A percentile compares a stretch with the other conserved stretches of the same genome.
Conservation (phyloP, 2,888 invertebrate species). For the Uloborus plumipes region DNA sequence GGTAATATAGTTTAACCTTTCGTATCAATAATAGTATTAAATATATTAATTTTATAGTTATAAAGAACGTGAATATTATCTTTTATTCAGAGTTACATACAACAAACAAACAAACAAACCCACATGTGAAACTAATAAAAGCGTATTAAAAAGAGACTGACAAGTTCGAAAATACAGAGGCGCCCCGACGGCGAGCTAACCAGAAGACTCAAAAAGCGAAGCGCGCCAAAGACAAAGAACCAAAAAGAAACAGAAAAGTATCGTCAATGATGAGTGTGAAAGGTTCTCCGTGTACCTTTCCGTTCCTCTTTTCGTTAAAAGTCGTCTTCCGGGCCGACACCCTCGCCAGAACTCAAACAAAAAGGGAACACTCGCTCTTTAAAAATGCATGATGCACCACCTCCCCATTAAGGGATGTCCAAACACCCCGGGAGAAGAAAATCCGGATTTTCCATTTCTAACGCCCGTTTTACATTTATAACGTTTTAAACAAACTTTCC, state of each 20-base stretch:
- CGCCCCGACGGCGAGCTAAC: not conserved
- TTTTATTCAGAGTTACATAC: too few relatives aligned
- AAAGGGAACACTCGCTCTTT: slow-evolving; percentile 43
- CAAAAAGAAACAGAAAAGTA: slow-evolving; percentile 28
- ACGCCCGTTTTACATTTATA: slow-evolving; percentile 57
- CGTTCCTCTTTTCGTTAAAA: slow-evolving; percentile 49
- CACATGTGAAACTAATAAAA: too few relatives aligned
- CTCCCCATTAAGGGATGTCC: slow-evolving; percentile 38
- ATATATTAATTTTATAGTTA: too few relatives aligned
- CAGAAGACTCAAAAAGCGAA: not conserved
- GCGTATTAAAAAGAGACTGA: too few relatives aligned
- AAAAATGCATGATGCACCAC: slow-evolving; percentile 39
- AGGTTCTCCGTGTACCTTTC: slow-evolving; percentile 52
- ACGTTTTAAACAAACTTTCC: slow-evolving; percentile 48
- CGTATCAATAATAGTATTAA: too few relatives aligned
- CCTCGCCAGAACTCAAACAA: slow-evolving; percentile 52
- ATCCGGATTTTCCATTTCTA: slow-evolving; percentile 37
- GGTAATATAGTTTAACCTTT: too few relatives aligned
- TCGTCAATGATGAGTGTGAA: slow-evolving; percentile 30
- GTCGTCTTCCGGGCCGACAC: slow-evolving; percentile 44
- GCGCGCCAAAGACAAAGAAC: not conserved
- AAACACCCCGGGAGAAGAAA: slow-evolving; percentile 27
- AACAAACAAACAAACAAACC: too few relatives aligned
- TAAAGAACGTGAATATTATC: too few relatives aligned
- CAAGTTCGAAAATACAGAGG: too few relatives aligned